Evolutionary conservation across 2,888 invertebrate species (phyloP), one percentile per base, ranked within the genome.

Genomic region (Steromphala cineraria): DNA sequence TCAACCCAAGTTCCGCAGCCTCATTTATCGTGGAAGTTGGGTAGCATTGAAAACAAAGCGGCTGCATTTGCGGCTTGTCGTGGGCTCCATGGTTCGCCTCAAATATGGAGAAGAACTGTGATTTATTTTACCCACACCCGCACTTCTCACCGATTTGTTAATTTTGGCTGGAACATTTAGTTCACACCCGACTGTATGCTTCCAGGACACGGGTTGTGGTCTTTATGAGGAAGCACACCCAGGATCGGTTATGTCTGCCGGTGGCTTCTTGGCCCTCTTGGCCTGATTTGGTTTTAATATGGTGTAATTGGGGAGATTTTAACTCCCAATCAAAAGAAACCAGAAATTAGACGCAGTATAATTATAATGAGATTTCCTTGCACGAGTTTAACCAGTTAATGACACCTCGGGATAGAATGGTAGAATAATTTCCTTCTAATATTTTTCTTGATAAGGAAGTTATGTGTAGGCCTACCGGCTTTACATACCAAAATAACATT

Each of bases 101-200:
- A 71, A 71, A 13, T 71, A 40, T 40, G 71, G 71, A 28, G 19
- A 19, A 28, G 71, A 40, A n/a, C 71, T 71, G 28, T 71, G 71
- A 71, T 71, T 71, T 71, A 71, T 71, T 40, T 10, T 71, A 19
- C 40, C 71, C 67, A 31, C 67, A 67, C 67, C 67, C 71, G 36
- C 40, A 71, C n/a, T 10, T 36, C 62, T 4, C 15, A 40, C 19
- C 71, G 36, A 71, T 71, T 71, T 71, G 71, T 71, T 71, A 71
- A 71, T 71, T 19, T 71, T 36, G n/a, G n/a, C 71, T 15, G 71
- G 40, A 71, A 71, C 71, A 71, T n/a, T 71, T 17, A 71, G 71
- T 71, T 71, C 28, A 71, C 31, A 36, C 19, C 71, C 28, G 31
- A 71, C 13, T 28, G 15, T 36, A 19, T 19, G 36, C 71, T 40